Evolutionary conservation across 2,888 invertebrate species (phyloP), one percentile per base, ranked within the genome.

Genomic region (Napeogenes inachia): DNA sequence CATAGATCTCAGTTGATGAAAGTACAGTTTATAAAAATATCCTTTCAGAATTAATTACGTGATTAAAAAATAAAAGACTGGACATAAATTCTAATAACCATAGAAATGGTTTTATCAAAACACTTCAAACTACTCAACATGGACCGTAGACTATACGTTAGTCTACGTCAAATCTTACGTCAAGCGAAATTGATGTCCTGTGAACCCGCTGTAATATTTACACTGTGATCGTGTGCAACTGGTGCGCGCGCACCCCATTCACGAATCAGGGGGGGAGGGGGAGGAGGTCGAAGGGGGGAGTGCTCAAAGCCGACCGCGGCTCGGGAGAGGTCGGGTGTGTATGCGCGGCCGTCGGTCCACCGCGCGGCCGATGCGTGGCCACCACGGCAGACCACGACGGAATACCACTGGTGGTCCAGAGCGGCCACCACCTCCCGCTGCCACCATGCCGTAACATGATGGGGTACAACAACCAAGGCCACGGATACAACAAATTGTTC

Each of bases 401-500:
- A 72, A 88, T 89, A 73, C 90, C 91, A 59, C 84, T 89, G 86
- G 89, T 89, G 90, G 89, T 85, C 85, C 88, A 85, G 71, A 80
- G 85, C 70, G 86, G 86, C 86, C 85, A 85, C 86, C 87, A 86
- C 73, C 84, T 83, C 68, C 85, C 81, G 73, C 83, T 82, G 74
- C 89, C 91, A 73, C 89, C 91, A 92, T 93, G 93, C 85, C 92
- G 92, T 90, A 93, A 89, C 89, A 94, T 94, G 93, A 94, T 95
- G 92, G 94, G 94, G 77, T 95, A 94, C 92, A 94, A 93, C 91
- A 94, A 92, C 91, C 93, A 93, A 85, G 93, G 92, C 85, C 93
- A 94, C 81, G 95, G 95, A 82, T 95, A 95, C 92, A 95, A 95
- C 92, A 95, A 95, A 92, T 92, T 95, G 82, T 95, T 95, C 79